Evolutionary conservation across 2,797 vertebrate species (phyloP).

Genomic region (Iguana delicatissima): DNA sequence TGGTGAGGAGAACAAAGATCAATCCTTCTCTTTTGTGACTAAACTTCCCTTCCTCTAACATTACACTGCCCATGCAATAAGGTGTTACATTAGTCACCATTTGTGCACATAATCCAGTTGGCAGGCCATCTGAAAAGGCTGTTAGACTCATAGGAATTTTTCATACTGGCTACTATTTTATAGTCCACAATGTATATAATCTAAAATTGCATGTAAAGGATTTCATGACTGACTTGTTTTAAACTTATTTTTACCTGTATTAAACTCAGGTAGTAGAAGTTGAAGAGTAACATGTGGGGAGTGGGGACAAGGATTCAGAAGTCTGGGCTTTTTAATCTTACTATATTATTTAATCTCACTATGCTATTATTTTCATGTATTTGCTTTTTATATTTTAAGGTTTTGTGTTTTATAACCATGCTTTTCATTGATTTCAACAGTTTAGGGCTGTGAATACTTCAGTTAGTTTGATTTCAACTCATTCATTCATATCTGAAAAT

Average conservation of each 20-base stretch:
- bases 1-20: too few relatives aligned
- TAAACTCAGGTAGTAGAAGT: not conserved
- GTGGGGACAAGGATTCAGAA: constrained; percentile 21
- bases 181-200: constrained; percentile 58
- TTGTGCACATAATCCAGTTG: not conserved
- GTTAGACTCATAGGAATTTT: not conserved
- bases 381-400: constrained; percentile 3
- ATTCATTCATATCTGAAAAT: not conserved
- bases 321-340: not conserved
- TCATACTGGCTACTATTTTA: constrained; percentile 50
- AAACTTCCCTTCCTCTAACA: not conserved
- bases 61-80: not conserved
- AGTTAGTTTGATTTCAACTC: constrained; percentile 33
- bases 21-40: too few relatives aligned
- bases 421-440: constrained; percentile 20
- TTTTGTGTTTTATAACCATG: not conserved
- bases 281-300: constrained; percentile 17
- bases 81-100: not conserved
- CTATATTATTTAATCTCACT: not conserved
- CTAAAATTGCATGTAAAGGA: constrained; percentile 22
- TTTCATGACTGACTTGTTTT: constrained; percentile 51
- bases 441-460: not conserved
- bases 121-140: not conserved
- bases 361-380: not conserved
- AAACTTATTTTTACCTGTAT: constrained; percentile 5